phyloP scores from a whole-genome alignment of 2,113 vertebrate species.

The Rhipidura dahli region DNA sequence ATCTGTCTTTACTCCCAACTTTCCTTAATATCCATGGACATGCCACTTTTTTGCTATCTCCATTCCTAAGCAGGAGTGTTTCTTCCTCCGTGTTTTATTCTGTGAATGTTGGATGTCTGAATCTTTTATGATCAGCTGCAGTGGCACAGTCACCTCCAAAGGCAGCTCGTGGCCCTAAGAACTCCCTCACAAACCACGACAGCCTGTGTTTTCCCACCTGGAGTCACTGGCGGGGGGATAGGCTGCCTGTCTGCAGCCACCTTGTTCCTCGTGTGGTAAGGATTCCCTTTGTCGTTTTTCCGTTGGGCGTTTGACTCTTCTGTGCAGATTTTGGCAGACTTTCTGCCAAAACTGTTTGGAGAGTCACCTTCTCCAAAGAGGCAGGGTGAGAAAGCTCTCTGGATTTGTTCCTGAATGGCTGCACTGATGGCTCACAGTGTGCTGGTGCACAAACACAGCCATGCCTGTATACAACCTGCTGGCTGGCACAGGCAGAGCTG shows the following conservation, averaged over 20 bases:
- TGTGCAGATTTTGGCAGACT: not conserved
- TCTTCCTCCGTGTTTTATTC: not conserved
- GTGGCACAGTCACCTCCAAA: not conserved
- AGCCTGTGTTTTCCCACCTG: not conserved
- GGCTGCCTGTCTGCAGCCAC: not conserved
- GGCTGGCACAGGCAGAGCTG: not conserved
- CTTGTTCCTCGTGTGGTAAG: not conserved
- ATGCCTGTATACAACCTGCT: accelerated
- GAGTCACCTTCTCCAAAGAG: not conserved
- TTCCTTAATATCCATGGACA: not conserved
- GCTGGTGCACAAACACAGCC: not conserved
- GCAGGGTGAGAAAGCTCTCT: not conserved
- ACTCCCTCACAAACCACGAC: not conserved
- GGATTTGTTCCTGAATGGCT: not conserved
- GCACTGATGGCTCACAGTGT: not conserved
- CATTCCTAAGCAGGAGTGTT: not conserved
- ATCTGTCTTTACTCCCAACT: not conserved
- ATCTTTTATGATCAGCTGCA: not conserved
- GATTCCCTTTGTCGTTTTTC: not conserved
- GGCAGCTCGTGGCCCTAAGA: not conserved
- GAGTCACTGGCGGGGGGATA: not conserved
- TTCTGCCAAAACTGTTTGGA: not conserved
- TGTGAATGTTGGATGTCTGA: not conserved
- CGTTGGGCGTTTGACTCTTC: not conserved
- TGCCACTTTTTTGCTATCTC: not conserved